Percentiles rank a stretch among this genome's conserved stretches.
phyloP scores from a whole-genome alignment of 2,113 vertebrate species.

The Phrynosoma platyrhinos region DNA sequence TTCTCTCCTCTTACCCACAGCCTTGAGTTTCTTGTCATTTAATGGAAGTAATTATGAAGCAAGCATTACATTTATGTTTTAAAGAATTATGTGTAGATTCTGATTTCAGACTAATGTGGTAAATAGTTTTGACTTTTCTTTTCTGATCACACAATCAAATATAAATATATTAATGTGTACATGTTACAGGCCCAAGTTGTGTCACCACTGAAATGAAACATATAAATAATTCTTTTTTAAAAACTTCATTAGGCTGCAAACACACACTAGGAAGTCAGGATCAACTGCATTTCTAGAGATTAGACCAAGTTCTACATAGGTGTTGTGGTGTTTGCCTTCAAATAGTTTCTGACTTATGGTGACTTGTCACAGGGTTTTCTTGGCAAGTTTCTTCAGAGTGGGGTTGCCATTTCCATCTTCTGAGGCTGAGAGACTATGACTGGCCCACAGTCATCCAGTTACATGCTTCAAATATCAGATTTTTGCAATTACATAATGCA shows the following conservation, averaged over 20 bases:
- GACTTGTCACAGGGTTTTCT: too few relatives aligned
- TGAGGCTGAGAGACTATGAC: too few relatives aligned
- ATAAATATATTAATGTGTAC: background rate
- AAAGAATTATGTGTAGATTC: background rate
- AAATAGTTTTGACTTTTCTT: slow-evolving; percentile 25
- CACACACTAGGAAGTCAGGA: background rate
- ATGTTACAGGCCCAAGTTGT: background rate
- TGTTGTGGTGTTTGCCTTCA: too few relatives aligned
- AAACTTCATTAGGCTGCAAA: background rate
- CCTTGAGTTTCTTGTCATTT: slow-evolving; percentile 24
- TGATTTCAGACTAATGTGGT: background rate
- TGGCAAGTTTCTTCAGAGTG: too few relatives aligned
- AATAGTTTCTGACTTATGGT: too few relatives aligned
- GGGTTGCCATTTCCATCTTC: too few relatives aligned
- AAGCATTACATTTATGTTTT: slow-evolving; percentile 12
- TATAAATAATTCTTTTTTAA: background rate
- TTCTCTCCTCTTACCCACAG: background rate
- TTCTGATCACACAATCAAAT: background rate
- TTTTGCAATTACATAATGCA: background rate
- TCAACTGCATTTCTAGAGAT: background rate
- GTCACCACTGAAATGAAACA: background rate
- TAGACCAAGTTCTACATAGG: background rate
- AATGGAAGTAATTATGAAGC: slow-evolving; percentile 31
- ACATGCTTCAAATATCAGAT: background rate
- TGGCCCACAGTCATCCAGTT: background rate